Percentiles rank a stretch among this genome's conserved stretches.
Evolutionary conservation across 2,113 vertebrate species (phyloP).

Genomic region (Diphyllodes magnificus): DNA sequence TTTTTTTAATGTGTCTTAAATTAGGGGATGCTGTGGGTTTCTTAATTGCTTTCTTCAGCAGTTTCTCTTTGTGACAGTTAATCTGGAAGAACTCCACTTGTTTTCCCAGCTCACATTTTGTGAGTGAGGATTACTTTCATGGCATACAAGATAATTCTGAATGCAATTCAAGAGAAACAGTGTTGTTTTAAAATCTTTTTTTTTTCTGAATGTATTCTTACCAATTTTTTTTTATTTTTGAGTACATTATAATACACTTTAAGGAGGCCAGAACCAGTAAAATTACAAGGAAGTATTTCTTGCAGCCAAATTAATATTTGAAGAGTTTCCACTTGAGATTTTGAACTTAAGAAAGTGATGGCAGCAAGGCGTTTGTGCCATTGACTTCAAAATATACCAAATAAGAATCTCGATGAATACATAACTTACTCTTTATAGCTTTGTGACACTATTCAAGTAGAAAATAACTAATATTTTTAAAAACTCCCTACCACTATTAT

Average conservation of each 20-base stretch:
- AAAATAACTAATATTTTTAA: not conserved
- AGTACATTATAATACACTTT: not conserved
- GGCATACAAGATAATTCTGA: not conserved
- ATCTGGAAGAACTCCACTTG: not conserved
- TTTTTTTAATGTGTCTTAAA: not conserved
- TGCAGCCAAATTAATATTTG: not conserved
- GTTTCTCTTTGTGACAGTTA: not conserved
- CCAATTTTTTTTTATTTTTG: not conserved
- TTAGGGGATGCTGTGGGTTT: not conserved
- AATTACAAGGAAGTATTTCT: not conserved
- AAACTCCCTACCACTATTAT: rapidly evolving
- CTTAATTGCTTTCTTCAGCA: not conserved
- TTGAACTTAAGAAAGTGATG: not conserved
- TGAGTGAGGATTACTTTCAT: not conserved
- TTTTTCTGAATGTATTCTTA: not conserved
- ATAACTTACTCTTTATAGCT: not conserved
- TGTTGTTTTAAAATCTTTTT: not conserved
- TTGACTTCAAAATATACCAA: not conserved
- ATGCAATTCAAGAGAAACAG: not conserved
- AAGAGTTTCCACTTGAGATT: not conserved
- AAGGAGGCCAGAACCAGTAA: not conserved
- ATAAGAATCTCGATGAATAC: not conserved
- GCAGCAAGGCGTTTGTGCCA: not conserved
- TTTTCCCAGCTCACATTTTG: not conserved
- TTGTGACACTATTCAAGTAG: not conserved